A percentile compares a stretch with the other conserved stretches of the same genome.
Conservation (phyloP, 2,113 vertebrate species). For the Cinclus cinclus region DNA sequence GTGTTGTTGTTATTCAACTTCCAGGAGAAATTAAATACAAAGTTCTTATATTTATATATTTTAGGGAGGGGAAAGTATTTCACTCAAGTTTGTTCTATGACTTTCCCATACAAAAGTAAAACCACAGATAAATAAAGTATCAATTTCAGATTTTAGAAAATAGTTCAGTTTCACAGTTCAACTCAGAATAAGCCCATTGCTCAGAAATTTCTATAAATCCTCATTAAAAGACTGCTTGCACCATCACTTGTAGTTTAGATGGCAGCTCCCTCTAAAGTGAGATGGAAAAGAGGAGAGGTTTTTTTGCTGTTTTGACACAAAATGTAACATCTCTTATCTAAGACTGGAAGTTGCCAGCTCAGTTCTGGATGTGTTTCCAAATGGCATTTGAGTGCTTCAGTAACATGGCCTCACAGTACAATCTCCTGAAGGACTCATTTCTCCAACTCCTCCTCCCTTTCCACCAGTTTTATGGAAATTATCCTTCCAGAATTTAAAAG, state of each 20-base stretch:
- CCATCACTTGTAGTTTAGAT: background rate
- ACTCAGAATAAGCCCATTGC: background rate
- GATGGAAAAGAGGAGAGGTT: background rate
- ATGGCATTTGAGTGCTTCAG: background rate
- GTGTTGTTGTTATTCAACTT: constrained; percentile 57
- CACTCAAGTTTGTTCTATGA: constrained; percentile 33
- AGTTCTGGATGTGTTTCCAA: background rate
- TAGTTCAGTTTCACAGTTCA: background rate
- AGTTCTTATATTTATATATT: constrained; percentile 59
- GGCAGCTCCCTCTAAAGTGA: background rate
- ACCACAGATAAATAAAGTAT: constrained; percentile 28
- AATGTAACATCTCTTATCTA: background rate
- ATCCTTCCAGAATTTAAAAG: background rate
- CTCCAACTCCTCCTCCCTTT: background rate
- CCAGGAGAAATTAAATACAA: constrained; percentile 57
- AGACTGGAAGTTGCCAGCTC: background rate
- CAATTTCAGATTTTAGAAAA: constrained; percentile 14
- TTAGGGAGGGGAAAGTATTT: constrained; percentile 51
- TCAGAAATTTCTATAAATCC: background rate
- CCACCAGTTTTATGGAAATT: background rate
- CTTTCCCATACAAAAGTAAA: background rate
- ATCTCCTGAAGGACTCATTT: background rate
- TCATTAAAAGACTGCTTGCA: background rate
- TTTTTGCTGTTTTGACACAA: background rate
- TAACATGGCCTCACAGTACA: background rate